These are phyloP conservation scores for Temnothorax nylanderi DNA, from an alignment of 1,140 invertebrate species.

Conservation along the genomic window DNA sequence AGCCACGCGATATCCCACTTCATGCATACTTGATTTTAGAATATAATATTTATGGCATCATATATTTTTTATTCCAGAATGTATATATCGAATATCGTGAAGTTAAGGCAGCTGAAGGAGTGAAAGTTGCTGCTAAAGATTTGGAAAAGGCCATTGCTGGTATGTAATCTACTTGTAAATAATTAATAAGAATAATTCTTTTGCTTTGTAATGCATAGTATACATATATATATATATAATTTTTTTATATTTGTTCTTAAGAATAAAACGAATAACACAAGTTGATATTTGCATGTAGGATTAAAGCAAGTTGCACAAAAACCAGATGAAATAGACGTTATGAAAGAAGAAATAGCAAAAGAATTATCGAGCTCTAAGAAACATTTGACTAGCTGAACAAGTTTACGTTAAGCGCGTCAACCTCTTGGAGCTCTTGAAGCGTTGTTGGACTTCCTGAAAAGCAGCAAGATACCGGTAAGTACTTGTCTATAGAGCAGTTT, in stretches of 20 bases:
- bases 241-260: neutral
- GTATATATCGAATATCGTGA: slow-evolving; percentile 98
- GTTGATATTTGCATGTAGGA: slow-evolving; percentile 83
- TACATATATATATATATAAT: neutral
- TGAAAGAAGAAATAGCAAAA: slow-evolving; percentile 92
- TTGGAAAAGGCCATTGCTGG: slow-evolving; percentile 98
- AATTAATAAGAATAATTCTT: neutral
- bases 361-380: slow-evolving; percentile 96
- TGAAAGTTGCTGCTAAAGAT: slow-evolving; percentile 99
- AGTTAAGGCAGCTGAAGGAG: slow-evolving; percentile 98
- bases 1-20: neutral
- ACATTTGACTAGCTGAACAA: slow-evolving; percentile 96
- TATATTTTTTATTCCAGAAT: slow-evolving; percentile 88
- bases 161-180: slow-evolving; percentile 73
- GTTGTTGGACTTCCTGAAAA: slow-evolving; percentile 96
- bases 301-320: slow-evolving; percentile 96
- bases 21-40: neutral
- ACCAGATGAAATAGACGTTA: slow-evolving; percentile 95
- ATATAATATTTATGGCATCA: slow-evolving; percentile 12
- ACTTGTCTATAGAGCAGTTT: neutral
- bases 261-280: neutral
- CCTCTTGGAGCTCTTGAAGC: slow-evolving; percentile 99
- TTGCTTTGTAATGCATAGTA: neutral
- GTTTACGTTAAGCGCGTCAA: slow-evolving; percentile 99
- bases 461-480: slow-evolving; percentile 98